Conservation (phyloP, 1,140 invertebrate genomes). For the Callitettix versicolor region DNA sequence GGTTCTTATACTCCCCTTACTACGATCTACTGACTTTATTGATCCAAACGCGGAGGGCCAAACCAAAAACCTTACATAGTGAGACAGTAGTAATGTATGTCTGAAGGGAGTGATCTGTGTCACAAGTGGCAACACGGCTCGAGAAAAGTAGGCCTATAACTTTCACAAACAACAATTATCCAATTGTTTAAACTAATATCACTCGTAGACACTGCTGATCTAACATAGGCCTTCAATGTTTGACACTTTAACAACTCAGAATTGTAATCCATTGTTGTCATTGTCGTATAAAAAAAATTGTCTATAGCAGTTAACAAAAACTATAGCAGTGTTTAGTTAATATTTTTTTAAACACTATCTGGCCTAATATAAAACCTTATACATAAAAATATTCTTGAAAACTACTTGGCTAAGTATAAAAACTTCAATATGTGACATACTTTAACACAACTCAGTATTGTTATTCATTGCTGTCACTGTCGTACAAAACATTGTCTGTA, state of each 20-base stretch:
- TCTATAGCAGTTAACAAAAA: neutral
- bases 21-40: neutral
- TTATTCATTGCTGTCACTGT: constrained; percentile 3
- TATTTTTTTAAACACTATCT: too few relatives aligned
- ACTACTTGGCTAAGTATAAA: too few relatives aligned
- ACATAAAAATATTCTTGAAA: too few relatives aligned
- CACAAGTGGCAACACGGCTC: neutral
- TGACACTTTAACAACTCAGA: neutral
- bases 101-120: neutral
- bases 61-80: neutral
- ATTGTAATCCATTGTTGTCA: constrained; percentile 5
- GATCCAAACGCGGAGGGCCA: neutral
- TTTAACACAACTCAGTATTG: too few relatives aligned
- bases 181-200: neutral
- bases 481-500: constrained; percentile 4
- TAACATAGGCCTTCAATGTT: neutral
- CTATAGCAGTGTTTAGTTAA: neutral
- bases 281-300: constrained; percentile 6
- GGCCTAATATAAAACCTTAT: too few relatives aligned
- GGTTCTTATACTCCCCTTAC: neutral
- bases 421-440: too few relatives aligned
- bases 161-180: neutral
- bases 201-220: neutral
- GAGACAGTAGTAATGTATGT: neutral
- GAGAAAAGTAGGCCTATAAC: neutral